These are phyloP conservation scores for Drosophila repletoides DNA, from an alignment of 1,140 invertebrate species.

Conservation along the genomic window DNA sequence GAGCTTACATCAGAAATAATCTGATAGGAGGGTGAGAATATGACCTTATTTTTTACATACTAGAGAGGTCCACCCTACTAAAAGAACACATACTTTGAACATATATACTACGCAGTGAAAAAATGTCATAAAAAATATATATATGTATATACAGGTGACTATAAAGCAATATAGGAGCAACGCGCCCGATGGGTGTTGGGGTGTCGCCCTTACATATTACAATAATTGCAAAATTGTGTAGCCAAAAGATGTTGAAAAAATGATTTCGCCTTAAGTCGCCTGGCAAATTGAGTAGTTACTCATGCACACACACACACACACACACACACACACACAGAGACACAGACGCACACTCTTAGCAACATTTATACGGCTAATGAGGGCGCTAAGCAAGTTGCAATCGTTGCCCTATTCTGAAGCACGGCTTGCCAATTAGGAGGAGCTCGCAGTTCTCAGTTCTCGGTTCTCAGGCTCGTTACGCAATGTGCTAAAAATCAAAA, in stretches of 20 bases:
- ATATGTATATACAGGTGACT: neutral
- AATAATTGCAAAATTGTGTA: slow-evolving; percentile 78
- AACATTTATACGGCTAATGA: slow-evolving; percentile 54
- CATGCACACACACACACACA: slow-evolving; percentile 6
- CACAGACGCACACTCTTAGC: neutral
- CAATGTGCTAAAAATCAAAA: slow-evolving; percentile 81
- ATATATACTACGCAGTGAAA: slow-evolving; percentile 19
- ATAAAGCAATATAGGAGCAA: neutral
- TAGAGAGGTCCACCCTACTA: too few relatives aligned
- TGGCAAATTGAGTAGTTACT: slow-evolving; percentile 75
- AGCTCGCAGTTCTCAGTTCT: slow-evolving; percentile 55
- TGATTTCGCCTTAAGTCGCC: slow-evolving; percentile 68
- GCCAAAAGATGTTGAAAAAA: slow-evolving; percentile 65
- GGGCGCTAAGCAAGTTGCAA: slow-evolving; percentile 65
- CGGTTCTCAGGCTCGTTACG: slow-evolving; percentile 73
- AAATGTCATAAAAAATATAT: slow-evolving; percentile 64
- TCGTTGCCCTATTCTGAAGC: slow-evolving; percentile 31
- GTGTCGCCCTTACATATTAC: slow-evolving; percentile 52
- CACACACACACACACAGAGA: slow-evolving; percentile 1
- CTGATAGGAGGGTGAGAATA: too few relatives aligned
- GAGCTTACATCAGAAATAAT: too few relatives aligned
- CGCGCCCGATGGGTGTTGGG: neutral
- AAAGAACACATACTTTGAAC: too few relatives aligned
- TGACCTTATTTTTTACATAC: too few relatives aligned
- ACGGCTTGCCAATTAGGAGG: slow-evolving; percentile 71